Percentiles rank a stretch among this genome's conserved stretches.
phyloP scores from a whole-genome alignment of 1,140 invertebrate species.

The Brachionus koreanus region DNA sequence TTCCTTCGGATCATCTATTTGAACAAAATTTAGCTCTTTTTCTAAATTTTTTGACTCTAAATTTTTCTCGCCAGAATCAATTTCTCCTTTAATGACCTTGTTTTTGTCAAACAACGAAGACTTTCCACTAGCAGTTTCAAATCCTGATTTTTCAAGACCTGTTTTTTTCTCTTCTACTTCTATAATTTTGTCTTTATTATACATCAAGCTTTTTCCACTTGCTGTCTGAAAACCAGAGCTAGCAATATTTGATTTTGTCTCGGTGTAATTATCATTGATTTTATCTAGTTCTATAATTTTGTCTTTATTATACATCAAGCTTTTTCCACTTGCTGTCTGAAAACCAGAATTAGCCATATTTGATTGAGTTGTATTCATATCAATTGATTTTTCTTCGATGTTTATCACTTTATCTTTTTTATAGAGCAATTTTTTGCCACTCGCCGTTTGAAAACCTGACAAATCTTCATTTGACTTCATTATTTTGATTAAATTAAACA shows the following conservation, averaged over 20 bases:
- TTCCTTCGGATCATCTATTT: not conserved
- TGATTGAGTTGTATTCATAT: not conserved
- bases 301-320: not conserved
- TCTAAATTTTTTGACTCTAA: not conserved
- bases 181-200: not conserved
- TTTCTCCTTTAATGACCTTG: not conserved
- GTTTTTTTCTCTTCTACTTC: not conserved
- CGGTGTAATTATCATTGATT: not conserved
- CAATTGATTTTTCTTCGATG: not conserved
- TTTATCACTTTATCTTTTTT: not conserved
- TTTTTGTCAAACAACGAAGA: not conserved
- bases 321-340: conserved; percentile 25
- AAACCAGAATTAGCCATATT: not conserved
- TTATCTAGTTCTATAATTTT: not conserved
- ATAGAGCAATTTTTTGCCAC: not conserved
- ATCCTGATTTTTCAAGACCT: not conserved
- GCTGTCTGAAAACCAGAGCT: not conserved
- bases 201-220: not conserved
- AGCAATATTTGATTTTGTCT: not conserved
- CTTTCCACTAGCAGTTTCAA: not conserved
- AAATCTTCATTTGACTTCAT: not conserved
- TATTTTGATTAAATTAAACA: not conserved
- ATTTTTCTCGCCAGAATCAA: not conserved
- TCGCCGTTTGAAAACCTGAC: conserved; percentile 17
- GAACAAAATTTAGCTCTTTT: not conserved